Percentiles rank a stretch among this genome's conserved stretches.
Conservation (phyloP, 2,113 vertebrate genomes). For the Dicerorhinus sumatrensis region DNA sequence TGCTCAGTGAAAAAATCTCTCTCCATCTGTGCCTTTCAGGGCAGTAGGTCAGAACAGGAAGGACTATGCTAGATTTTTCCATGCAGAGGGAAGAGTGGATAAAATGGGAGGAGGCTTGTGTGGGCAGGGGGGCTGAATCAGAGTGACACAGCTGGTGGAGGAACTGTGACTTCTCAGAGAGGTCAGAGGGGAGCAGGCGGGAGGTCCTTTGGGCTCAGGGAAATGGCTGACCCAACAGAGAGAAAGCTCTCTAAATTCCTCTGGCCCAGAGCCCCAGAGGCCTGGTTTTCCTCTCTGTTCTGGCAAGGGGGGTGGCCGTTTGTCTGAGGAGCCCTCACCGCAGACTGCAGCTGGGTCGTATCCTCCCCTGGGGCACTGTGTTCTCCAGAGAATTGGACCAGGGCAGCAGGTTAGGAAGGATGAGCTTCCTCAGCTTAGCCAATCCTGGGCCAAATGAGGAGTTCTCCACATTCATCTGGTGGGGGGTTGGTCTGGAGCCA, state of each 20-base stretch:
- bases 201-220: neutral
- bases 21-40: neutral
- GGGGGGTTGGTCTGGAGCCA: neutral
- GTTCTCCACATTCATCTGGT: neutral
- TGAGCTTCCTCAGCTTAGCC: neutral
- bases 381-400: neutral
- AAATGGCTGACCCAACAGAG: neutral
- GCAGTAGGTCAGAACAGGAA: neutral
- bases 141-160: neutral
- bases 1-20: neutral
- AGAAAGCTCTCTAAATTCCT: conserved; percentile 23
- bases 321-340: neutral
- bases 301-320: neutral
- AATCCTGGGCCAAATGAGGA: neutral
- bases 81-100: neutral
- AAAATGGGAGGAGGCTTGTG: neutral
- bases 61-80: neutral
- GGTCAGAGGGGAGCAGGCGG: neutral
- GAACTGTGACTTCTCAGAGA: neutral
- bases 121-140: neutral
- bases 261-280: neutral
- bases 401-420: neutral
- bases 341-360: neutral
- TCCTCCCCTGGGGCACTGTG: neutral
- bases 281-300: conserved; percentile 24